These are phyloP conservation scores for Acromyrmex heyeri DNA, from an alignment of 1,140 invertebrate genomes.

Conservation along the genomic window DNA sequence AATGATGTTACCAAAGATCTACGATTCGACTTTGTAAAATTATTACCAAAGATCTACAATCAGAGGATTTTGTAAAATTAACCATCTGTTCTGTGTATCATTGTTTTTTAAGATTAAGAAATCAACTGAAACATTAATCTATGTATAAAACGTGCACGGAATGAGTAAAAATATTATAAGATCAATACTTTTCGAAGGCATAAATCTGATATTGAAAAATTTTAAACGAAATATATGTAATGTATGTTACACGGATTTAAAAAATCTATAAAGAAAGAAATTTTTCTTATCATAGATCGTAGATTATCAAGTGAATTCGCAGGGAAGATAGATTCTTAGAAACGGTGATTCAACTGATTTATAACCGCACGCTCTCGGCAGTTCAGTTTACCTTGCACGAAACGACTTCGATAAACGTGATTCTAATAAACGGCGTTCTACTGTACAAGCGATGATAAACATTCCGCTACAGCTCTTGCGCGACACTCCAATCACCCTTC, in stretches of 20 bases:
- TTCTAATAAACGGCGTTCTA: conserved; percentile 28
- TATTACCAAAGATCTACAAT: no score
- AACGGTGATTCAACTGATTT: conserved; percentile 28
- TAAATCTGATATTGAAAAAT: background rate
- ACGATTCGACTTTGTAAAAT: background rate
- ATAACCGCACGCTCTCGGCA: background rate
- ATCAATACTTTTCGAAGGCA: background rate
- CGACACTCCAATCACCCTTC: conserved; percentile 56
- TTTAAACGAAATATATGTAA: background rate
- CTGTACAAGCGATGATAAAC: conserved; percentile 44
- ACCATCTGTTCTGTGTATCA: background rate
- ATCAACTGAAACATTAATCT: background rate
- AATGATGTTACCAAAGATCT: background rate
- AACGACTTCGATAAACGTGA: conserved; percentile 16
- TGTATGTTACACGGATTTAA: background rate
- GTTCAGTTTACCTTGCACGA: background rate
- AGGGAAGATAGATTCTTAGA: background rate
- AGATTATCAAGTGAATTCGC: conserved; percentile 1
- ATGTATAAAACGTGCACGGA: background rate
- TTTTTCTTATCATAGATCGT: background rate
- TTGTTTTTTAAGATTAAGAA: background rate
- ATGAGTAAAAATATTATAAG: background rate
- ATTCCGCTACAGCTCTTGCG: conserved; percentile 32
- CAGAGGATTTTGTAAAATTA: background rate
- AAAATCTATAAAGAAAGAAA: conserved; percentile 10